Evolutionary conservation across 2,888 invertebrate genomes (phyloP).

Genomic region (Amiota minor): DNA sequence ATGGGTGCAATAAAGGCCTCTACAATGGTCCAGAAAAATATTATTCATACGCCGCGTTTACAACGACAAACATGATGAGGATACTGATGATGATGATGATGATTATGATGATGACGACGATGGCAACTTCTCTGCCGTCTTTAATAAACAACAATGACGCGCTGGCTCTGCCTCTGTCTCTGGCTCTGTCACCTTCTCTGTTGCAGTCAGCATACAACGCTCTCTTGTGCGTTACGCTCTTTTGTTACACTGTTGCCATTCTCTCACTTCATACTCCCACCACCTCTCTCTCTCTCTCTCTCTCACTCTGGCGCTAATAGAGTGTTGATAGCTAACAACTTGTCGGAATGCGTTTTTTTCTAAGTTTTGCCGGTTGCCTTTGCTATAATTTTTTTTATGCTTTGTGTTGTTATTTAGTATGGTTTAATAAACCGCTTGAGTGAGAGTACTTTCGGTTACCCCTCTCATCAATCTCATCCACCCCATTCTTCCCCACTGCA

Average conservation of each 20-base stretch:
- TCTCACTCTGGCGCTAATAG: neutral
- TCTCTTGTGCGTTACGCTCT: neutral
- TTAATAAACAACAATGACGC: neutral
- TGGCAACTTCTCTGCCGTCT: neutral
- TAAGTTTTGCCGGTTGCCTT: conserved; percentile 47
- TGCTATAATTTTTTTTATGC: neutral
- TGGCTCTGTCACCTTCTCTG: neutral
- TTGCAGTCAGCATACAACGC: neutral
- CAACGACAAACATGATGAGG: neutral
- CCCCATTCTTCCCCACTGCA: neutral
- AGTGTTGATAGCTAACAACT: conserved; percentile 55
- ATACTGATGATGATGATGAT: conserved; percentile 17
- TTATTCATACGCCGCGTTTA: conserved; percentile 54
- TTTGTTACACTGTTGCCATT: neutral
- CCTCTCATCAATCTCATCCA: conserved; percentile 2
- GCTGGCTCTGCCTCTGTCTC: neutral
- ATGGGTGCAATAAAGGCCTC: conserved; percentile 23
- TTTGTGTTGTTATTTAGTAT: neutral
- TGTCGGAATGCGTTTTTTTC: conserved; percentile 61
- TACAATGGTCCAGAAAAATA: conserved; percentile 32
- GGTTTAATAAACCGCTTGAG: neutral
- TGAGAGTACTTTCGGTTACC: neutral
- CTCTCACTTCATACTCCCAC: conserved; percentile 31
- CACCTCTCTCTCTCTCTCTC: neutral
- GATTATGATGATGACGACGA: conserved; percentile 17